Evolutionary conservation across 1,140 invertebrate genomes (phyloP).

Genomic region (Ephestia elutella): DNA sequence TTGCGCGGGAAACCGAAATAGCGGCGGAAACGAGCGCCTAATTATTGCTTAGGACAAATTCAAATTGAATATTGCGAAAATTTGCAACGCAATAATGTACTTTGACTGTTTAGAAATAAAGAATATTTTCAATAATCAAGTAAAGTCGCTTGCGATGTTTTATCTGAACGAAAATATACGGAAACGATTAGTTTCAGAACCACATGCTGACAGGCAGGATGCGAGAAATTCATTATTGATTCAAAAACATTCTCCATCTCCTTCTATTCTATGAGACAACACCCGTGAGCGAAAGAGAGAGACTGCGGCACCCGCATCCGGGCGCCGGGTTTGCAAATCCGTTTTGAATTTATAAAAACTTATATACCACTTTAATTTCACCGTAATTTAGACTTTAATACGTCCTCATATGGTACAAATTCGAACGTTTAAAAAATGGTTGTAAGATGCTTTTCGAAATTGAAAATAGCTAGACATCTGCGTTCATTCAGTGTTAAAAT

Average conservation of each 20-base stretch:
- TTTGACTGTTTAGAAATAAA: not conserved
- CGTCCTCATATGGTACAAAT: not conserved
- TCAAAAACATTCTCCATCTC: constrained; percentile 49
- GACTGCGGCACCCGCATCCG: constrained; percentile 43
- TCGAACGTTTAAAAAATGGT: not conserved
- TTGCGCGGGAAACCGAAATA: constrained; percentile 56
- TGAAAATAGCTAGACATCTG: constrained; percentile 9
- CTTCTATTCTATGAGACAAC: constrained; percentile 15
- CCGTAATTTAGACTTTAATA: not conserved
- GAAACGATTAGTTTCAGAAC: constrained; percentile 68
- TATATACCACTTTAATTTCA: not conserved
- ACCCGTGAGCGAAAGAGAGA: constrained; percentile 25
- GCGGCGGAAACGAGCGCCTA: constrained; percentile 49
- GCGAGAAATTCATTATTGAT: constrained; percentile 64
- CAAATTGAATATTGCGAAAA: constrained; percentile 9
- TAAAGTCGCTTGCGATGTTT: constrained; percentile 28
- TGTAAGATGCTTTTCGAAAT: not conserved
- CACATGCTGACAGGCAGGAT: constrained; percentile 67
- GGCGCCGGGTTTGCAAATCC: constrained; percentile 41
- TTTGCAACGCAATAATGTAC: not conserved
- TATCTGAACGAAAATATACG: constrained; percentile 22
- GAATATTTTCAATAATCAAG: constrained; percentile 8
- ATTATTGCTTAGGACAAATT: constrained; percentile 38
- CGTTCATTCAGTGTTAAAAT: constrained; percentile 19
- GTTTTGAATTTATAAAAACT: constrained; percentile 8